Percentiles rank a stretch among this genome's conserved stretches.
Conservation (phyloP, 2,113 vertebrate genomes). For the Trochalopteron elliotii region DNA sequence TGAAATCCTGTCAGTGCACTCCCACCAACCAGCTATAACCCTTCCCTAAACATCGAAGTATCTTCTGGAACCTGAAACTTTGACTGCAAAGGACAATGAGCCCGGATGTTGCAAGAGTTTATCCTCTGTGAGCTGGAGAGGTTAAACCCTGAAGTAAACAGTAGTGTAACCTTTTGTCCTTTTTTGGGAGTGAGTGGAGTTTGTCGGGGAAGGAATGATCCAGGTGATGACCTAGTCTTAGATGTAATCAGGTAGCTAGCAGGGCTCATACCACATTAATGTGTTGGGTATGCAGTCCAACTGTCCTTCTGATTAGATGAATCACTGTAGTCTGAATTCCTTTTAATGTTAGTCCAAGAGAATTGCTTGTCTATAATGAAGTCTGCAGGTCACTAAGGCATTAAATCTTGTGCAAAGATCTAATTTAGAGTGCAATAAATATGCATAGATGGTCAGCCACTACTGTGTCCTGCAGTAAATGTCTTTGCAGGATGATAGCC, state of each 20-base stretch:
- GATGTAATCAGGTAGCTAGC: not conserved
- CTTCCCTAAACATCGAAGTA: fast-evolving
- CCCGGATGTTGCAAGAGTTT: not conserved
- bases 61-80: not conserved
- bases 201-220: not conserved
- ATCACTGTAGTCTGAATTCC: not conserved
- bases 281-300: not conserved
- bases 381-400: not conserved
- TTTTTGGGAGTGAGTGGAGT: not conserved
- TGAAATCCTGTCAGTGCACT: not conserved
- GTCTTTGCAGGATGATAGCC: not conserved
- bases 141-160: not conserved
- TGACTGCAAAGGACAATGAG: not conserved
- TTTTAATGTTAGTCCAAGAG: not conserved
- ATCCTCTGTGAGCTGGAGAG: not conserved
- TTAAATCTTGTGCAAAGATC: not conserved
- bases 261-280: not conserved
- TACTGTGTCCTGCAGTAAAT: not conserved
- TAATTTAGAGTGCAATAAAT: not conserved
- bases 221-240: not conserved
- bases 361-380: fast-evolving
- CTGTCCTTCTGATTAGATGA: not conserved
- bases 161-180: not conserved
- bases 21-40: not conserved
- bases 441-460: not conserved